phyloP scores from a whole-genome alignment of 35 echinoderm and acorn worm species.

The Acanthaster planci region DNA sequence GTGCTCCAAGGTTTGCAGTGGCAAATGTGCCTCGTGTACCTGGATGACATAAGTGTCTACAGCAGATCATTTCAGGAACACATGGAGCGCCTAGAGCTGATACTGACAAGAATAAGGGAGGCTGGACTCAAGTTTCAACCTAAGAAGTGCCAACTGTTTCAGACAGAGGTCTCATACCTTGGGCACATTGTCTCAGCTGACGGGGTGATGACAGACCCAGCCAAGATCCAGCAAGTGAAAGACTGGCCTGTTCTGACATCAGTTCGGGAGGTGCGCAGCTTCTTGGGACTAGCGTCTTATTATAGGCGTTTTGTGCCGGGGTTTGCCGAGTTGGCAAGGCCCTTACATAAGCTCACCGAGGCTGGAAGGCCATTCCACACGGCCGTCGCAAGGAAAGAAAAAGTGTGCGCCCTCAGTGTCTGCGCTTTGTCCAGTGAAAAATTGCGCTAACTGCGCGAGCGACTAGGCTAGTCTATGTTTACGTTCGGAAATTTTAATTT shows the following conservation, averaged over 20 bases:
- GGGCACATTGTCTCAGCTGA: slow-evolving; percentile 60
- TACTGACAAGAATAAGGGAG: slow-evolving; percentile 16
- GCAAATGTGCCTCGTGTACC: slow-evolving; percentile 57
- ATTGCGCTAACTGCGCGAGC: too few relatives aligned
- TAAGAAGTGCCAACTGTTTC: slow-evolving; percentile 61
- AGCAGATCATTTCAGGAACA: slow-evolving; percentile 57
- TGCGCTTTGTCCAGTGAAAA: too few relatives aligned
- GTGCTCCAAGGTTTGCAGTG: too few relatives aligned
- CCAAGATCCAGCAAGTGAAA: slow-evolving; percentile 43
- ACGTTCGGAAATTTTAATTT: too few relatives aligned
- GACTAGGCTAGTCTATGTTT: too few relatives aligned
- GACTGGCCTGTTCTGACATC: slow-evolving; percentile 47
- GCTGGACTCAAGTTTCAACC: slow-evolving; percentile 53
- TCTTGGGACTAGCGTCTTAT: slow-evolving; percentile 53
- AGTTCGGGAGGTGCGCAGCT: slow-evolving; percentile 43
- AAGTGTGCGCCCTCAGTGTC: too few relatives aligned
- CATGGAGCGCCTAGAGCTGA: slow-evolving; percentile 20
- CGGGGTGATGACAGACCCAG: slow-evolving; percentile 54
- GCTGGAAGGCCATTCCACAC: slow-evolving; percentile 15
- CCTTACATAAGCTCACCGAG: slow-evolving; percentile 50
- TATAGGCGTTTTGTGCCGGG: slow-evolving; percentile 62
- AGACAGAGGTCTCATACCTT: slow-evolving; percentile 21
- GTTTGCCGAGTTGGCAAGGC: slow-evolving; percentile 52
- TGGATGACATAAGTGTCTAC: slow-evolving; percentile 64
- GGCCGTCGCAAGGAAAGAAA: too few relatives aligned